phyloP scores from a whole-genome alignment of 64 coral and sea anemone species.

The Cladopsammia gracilis region DNA sequence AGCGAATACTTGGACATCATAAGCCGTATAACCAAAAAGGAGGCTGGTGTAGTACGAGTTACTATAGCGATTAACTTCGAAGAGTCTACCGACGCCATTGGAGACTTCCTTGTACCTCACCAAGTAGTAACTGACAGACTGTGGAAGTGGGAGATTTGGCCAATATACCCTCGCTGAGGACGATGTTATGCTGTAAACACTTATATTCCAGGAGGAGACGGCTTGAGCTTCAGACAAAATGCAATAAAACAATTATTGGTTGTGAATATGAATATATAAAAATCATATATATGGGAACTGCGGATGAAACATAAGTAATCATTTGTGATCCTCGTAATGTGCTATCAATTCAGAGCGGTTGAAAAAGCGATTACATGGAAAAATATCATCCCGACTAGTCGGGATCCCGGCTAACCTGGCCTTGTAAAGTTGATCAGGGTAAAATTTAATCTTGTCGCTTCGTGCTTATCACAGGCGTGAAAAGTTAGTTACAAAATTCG shows the following conservation, averaged over 20 bases:
- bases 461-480: too few species aligned
- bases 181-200: constrained; percentile 2
- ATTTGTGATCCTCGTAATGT: too few species aligned
- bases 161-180: not conserved
- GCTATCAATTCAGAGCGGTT: too few species aligned
- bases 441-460: too few species aligned
- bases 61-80: not conserved
- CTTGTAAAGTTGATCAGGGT: too few species aligned
- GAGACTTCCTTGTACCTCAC: not conserved
- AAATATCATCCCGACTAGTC: too few species aligned
- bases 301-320: too few species aligned
- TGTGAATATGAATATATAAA: not conserved
- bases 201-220: not conserved
- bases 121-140: not conserved
- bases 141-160: not conserved
- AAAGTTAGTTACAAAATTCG: too few species aligned
- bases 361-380: too few species aligned
- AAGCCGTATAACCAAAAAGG: not conserved
- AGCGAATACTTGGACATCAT: not conserved
- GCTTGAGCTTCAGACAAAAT: not conserved
- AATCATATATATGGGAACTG: too few species aligned
- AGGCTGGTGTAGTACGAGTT: not conserved
- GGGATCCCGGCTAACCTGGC: too few species aligned
- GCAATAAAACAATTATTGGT: too few species aligned
- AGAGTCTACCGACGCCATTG: not conserved